Evolutionary conservation across 2,888 invertebrate species (phyloP).

Genomic region (Hanleya hanleyi): DNA sequence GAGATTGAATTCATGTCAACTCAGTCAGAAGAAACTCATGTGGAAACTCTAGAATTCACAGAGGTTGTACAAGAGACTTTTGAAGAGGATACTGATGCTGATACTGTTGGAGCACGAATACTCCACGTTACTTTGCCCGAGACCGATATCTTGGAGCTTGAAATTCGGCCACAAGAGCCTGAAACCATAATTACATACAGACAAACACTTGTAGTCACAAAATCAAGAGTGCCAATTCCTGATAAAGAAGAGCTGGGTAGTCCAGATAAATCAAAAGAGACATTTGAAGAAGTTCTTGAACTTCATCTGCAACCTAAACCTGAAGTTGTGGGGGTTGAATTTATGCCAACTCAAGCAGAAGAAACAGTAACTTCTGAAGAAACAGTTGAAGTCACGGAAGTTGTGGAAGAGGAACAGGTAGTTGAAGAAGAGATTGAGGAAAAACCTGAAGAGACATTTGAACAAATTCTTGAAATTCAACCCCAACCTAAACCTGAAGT

Average conservation of each 20-base stretch:
- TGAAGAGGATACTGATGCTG: constrained; percentile 22
- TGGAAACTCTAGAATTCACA: constrained; percentile 13
- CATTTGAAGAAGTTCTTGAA: constrained; percentile 26
- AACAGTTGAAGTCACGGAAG: not conserved
- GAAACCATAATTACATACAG: not conserved
- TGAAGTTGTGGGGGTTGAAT: not conserved
- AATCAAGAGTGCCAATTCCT: too few relatives aligned
- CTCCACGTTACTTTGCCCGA: too few relatives aligned
- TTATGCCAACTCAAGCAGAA: not conserved
- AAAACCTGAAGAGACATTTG: not conserved
- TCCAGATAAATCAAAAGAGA: constrained; percentile 34
- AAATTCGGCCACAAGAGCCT: not conserved
- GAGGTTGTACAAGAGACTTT: constrained; percentile 31
- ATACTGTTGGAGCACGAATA: not conserved
- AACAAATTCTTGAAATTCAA: not conserved
- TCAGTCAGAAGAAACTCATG: not conserved
- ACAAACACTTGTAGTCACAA: too few relatives aligned
- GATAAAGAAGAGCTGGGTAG: not conserved
- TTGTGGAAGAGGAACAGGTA: not conserved
- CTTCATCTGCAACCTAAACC: not conserved
- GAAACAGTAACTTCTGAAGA: not conserved
- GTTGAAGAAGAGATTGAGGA: not conserved
- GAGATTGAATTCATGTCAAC: too few relatives aligned
- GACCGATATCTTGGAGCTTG: too few relatives aligned
- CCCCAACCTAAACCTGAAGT: not conserved